Base-by-base conservation (phyloP, 2,797 vertebrate species). In the Crenuchus spilurus region DNA sequence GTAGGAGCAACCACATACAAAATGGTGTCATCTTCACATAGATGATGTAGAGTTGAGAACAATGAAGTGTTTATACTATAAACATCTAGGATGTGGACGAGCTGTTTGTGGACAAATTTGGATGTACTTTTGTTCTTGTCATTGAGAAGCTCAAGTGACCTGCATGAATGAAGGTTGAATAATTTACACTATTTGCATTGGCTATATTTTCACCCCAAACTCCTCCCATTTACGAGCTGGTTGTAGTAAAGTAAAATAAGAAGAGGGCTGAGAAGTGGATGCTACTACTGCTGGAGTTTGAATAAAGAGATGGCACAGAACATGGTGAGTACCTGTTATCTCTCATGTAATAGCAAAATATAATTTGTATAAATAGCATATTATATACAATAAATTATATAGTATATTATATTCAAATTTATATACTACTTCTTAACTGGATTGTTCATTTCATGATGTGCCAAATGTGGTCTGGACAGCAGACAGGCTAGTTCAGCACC, bases 41-140 rank as follows among this genome's bases (percentile, higher is more conserved):
- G 42, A 60, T 28, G 22, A 67, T 35, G 16, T 11, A 52, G 28
- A 14, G n/a, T 51, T n/a, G 35, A 18, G 64, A 68, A 57, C 22
- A 61, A 24, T 74, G 46, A 46, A 69, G 10, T 76, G 67, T 70
- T 70, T 70, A 70, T 49, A 70, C 73, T 16, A 48, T 64, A 62
- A 58, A 75, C 55, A 24, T n/a, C 28, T 37, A 18, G 16, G 33
- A 61, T 68, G 73, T 61, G 54, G 55, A 65, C 26, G 1, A 33
- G 46, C 11, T 68, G 73, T 62, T 75, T 75, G 64, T 51, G 64
- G 64, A 67, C 73, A 75, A 72, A 26, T 63, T 33, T 10, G 9
- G 44, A 30, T 26, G 46, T 69, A 69, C 44, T 60, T 60, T 22
- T 18, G 51, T 28, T 67, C 39, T 22, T 64, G 74, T 70, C 58